Evolutionary conservation across 2,113 vertebrate species (phyloP).

Genomic region (Casuarius casuarius): DNA sequence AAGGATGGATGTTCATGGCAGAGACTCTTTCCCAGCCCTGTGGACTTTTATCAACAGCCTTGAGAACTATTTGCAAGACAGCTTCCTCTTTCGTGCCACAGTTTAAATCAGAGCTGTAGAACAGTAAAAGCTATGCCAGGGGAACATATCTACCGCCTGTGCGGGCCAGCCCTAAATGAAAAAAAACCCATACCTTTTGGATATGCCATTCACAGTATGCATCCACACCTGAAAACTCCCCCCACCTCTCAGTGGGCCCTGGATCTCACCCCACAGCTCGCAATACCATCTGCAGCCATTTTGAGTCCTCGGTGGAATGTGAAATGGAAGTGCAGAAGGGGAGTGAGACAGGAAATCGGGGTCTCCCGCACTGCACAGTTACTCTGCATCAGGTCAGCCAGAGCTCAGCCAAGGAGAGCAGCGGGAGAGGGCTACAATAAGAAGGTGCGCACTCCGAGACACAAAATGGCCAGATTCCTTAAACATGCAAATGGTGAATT

Average conservation of each 20-base stretch:
- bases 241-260: neutral
- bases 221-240: neutral
- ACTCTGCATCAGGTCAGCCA: accelerated
- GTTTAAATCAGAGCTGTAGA: neutral
- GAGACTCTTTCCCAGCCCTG: neutral
- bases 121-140: neutral
- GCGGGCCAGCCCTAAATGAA: neutral
- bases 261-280: neutral
- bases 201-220: neutral
- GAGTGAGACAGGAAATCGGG: neutral
- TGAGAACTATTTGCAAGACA: neutral
- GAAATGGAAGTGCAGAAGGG: conserved; percentile 33
- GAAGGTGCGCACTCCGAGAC: neutral
- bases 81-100: neutral
- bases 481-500: neutral
- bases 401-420: neutral
- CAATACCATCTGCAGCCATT: conserved; percentile 49
- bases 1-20: neutral
- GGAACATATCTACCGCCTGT: neutral
- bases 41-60: neutral
- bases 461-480: neutral
- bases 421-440: neutral
- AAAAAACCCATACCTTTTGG: accelerated
- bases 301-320: conserved; percentile 22
- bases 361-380: neutral